Evolutionary conservation across 2,888 invertebrate species (phyloP), one percentile per base, ranked within the genome.

Genomic region (Agrilus biguttatus): DNA sequence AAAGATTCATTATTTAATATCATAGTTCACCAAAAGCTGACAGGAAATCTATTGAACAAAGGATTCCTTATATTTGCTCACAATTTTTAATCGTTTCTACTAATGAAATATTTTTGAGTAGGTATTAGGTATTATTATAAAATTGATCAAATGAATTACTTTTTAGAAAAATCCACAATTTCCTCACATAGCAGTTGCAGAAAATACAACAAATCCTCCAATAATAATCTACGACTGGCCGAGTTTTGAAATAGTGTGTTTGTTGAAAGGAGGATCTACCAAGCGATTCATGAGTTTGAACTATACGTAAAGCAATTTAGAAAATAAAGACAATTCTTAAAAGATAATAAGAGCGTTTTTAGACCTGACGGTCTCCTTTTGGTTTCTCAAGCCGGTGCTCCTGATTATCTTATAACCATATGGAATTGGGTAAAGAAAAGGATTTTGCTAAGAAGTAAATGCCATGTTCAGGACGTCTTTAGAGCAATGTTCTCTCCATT

Each of bases 171-270:
- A 81, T 62, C 71, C 72, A 1, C 62, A 61, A 12, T 69, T 66
- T 49, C 65, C 70, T 45, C 79, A 83, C 48, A 75, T 92, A 55
- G 90, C 90, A 0, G 75, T 92, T n/a, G 92, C 80, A 1, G 92
- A 92, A 67, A 84, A 83, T 62, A 56, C 56, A 13, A 56, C 58
- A 0, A 67, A 74, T 7, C 90, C 92, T 0, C 68, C 82, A 12
- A 83, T 93, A 49, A 74, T 86, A 32, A 70, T 93, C 36, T 93
- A 89, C 61, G 77, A 80, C 43, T 92, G 83, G 80, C 91, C 92
- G 0, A 74, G 76, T 43, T 73, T 90, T 66, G 74, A 80, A 41
- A 75, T 87, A 7, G 72, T 83, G 38, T 75, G 80, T 3, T 74
- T 83, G n/a, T 69, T 93, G 19, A 67, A 75, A 43, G 78, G 78